Percentiles rank a stretch among this genome's conserved stretches.
These are phyloP conservation scores for Turdus rufiventris DNA, from an alignment of 2,113 vertebrate genomes.

Conservation along the genomic window DNA sequence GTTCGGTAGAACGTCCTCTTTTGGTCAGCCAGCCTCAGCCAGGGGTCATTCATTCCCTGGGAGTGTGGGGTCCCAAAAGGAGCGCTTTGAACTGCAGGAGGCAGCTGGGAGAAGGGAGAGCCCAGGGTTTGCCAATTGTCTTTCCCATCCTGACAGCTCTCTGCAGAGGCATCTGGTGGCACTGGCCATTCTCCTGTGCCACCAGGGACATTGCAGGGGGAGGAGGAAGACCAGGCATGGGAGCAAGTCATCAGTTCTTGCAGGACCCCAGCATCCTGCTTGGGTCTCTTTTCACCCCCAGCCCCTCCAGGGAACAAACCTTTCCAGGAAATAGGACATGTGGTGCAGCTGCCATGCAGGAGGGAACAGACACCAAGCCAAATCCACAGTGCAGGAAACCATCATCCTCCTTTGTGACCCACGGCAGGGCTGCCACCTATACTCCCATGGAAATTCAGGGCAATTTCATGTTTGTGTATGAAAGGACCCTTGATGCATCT, in stretches of 20 bases:
- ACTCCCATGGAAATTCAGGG: not conserved
- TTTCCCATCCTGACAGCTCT: not conserved
- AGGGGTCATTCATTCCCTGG: not conserved
- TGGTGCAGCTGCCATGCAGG: rapidly evolving
- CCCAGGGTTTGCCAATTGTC: not conserved
- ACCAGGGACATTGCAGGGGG: not conserved
- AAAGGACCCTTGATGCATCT: rapidly evolving
- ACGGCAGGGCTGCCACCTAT: rapidly evolving
- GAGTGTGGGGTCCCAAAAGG: not conserved
- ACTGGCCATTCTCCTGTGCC: not conserved
- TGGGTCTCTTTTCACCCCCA: not conserved
- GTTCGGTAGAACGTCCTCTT: not conserved
- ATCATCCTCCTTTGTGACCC: not conserved
- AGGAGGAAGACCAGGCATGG: not conserved
- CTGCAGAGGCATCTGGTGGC: not conserved
- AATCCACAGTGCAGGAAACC: not conserved
- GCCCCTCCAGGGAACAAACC: not conserved
- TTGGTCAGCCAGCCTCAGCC: not conserved
- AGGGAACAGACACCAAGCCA: rapidly evolving
- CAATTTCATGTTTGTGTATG: not conserved
- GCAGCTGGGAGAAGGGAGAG: not conserved
- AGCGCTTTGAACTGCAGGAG: not conserved
- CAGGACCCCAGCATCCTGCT: not conserved
- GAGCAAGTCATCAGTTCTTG: not conserved
- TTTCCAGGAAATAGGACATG: not conserved